Percentiles rank a stretch among this genome's conserved stretches.
These are phyloP conservation scores for Hylaeus volcanicus DNA, from an alignment of 1,140 invertebrate genomes.

Conservation along the genomic window DNA sequence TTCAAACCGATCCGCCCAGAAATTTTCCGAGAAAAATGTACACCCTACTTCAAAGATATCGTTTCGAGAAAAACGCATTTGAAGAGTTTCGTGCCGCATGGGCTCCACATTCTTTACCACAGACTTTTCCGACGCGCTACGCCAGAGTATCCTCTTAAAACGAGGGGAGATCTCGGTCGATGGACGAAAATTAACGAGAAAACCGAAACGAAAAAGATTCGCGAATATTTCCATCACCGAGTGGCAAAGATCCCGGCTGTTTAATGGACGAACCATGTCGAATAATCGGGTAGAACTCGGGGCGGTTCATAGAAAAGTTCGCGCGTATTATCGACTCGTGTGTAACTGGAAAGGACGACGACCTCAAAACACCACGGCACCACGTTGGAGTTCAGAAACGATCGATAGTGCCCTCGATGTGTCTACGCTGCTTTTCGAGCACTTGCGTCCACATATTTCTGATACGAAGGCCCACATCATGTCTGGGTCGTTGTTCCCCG, in stretches of 20 bases:
- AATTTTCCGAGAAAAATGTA: too few species aligned
- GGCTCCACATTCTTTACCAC: too few species aligned
- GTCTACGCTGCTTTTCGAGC: conserved; percentile 28
- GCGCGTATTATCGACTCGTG: conserved; percentile 49
- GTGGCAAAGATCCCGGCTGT: background rate
- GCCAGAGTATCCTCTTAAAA: too few species aligned
- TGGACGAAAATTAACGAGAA: too few species aligned
- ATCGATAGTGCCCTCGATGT: conserved; percentile 67
- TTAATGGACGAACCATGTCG: conserved; percentile 1
- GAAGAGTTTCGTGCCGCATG: too few species aligned
- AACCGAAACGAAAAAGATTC: background rate
- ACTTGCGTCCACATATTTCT: conserved; percentile 49
- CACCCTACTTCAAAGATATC: too few species aligned
- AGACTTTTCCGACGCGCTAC: too few species aligned
- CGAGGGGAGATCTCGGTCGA: too few species aligned
- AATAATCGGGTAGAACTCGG: conserved; percentile 32
- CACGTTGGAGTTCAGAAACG: conserved; percentile 59
- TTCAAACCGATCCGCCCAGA: too few species aligned
- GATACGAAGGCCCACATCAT: conserved; percentile 27
- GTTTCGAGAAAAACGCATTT: too few species aligned
- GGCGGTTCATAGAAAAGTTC: conserved; percentile 23
- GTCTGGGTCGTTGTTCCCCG: background rate
- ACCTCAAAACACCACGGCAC: conserved; percentile 66
- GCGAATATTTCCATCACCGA: background rate
- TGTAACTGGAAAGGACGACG: conserved; percentile 65